phyloP scores from a whole-genome alignment of 2,113 vertebrate genomes.

The Lutjanus erythropterus region DNA sequence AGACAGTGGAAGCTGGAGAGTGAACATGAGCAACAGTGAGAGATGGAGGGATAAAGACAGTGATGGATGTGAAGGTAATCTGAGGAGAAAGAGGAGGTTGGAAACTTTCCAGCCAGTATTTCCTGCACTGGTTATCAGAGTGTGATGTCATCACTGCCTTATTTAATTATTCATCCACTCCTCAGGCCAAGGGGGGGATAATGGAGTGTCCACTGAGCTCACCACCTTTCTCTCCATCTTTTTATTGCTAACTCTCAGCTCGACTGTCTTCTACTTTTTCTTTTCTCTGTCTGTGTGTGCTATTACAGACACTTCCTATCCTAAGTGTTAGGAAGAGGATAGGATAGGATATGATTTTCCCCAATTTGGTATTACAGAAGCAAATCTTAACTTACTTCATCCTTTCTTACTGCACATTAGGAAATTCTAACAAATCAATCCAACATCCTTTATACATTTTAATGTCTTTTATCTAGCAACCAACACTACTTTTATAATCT shows the following conservation, averaged over 20 bases:
- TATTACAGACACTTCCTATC: too few species aligned
- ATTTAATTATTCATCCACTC: conserved; percentile 84
- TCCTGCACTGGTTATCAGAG: conserved; percentile 56
- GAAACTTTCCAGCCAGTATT: conserved; percentile 69
- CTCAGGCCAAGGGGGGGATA: conserved; percentile 51
- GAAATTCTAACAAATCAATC: too few species aligned
- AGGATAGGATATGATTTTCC: too few species aligned
- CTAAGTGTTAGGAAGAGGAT: too few species aligned
- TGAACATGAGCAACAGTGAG: conserved; percentile 14
- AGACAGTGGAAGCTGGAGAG: conserved; percentile 24
- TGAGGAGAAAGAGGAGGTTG: conserved; percentile 58
- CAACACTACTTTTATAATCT: too few species aligned
- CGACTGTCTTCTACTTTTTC: conserved; percentile 1
- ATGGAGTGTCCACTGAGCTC: conserved; percentile 50
- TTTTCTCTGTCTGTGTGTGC: neutral
- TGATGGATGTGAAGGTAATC: conserved; percentile 46
- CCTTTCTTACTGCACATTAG: too few species aligned
- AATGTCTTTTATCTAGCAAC: too few species aligned
- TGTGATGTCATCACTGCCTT: conserved; percentile 81
- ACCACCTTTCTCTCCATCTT: conserved; percentile 18
- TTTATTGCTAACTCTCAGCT: conserved; percentile 12
- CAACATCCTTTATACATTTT: too few species aligned
- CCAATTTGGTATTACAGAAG: too few species aligned
- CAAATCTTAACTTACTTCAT: too few species aligned
- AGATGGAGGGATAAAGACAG: conserved; percentile 34